Evolutionary conservation across 2,888 invertebrate species (phyloP).

Genomic region (Adineta ricciae): DNA sequence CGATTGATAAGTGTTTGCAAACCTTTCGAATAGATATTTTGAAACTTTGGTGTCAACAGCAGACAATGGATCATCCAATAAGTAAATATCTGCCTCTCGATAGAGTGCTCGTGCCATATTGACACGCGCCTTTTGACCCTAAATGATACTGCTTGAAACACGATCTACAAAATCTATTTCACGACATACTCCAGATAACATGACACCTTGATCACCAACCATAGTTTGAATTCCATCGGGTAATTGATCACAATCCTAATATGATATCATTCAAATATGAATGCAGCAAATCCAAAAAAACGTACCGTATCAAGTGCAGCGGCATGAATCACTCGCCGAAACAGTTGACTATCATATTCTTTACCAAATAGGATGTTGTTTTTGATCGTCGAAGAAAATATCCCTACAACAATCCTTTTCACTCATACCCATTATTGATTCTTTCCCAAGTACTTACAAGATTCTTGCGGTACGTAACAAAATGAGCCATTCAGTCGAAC

Average conservation of each 20-base stretch:
- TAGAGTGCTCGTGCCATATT: conserved; percentile 59
- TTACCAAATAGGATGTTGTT: background rate
- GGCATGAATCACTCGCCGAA: background rate
- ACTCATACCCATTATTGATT: too few relatives aligned
- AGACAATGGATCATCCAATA: conserved; percentile 78
- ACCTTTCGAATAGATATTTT: conserved; percentile 73
- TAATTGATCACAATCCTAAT: background rate
- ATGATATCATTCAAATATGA: background rate
- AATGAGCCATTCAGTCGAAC: background rate
- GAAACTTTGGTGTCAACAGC: conserved; percentile 87
- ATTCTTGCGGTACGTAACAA: background rate
- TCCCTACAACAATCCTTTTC: background rate
- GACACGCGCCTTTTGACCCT: background rate
- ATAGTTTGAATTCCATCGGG: background rate
- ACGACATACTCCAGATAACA: background rate
- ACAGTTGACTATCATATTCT: background rate
- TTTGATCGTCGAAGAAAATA: background rate
- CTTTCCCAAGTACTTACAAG: background rate
- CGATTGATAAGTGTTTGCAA: conserved; percentile 2
- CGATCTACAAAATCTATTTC: too few relatives aligned
- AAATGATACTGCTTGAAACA: too few relatives aligned
- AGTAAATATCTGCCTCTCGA: conserved; percentile 68
- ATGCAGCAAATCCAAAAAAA: too few relatives aligned
- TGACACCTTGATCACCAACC: background rate
- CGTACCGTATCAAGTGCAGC: background rate